Base-by-base conservation (phyloP, 2,888 invertebrate genomes). In the Caenorhabditis uteleia region DNA sequence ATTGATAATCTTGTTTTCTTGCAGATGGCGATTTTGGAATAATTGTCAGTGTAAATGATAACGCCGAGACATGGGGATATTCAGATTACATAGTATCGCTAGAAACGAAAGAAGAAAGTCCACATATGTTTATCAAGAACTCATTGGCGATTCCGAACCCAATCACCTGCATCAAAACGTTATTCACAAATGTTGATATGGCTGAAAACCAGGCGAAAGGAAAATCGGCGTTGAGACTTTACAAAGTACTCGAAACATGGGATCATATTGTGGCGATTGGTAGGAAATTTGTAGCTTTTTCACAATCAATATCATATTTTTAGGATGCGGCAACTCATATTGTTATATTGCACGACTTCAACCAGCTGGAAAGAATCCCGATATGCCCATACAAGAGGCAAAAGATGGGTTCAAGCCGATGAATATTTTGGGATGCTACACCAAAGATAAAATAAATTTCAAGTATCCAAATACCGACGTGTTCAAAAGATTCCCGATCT, bases 1-100 rank as follows among this genome's bases (percentile, higher is more conserved):
- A 10, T 27, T 26, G 10, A 23, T 49, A 33, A 25, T 16, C 6
- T 33, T 31, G 21, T 31, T 33, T 23, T 10, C 34, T 53, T 54
- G 3, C 40, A 60, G 61, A 62, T 33, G 53, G 53, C 2, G 23
- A 40, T 14, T 23, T 57, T 10, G 62, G 62, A 33, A 34, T 62
- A 16, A 40, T 62, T 8, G 51, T 62, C 7, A 56, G 25, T 3
- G 34, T 50, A 3, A 4, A 55, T 7, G 61, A 61, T 25, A 23
- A 40, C 20, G 33, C 18, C 5, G 16, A 21, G 38, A 33, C 31
- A 18, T 61, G 50, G 46, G 55, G 47, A 8, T 14, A 34, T n/a
- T 34, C 49, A 10, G 12, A 54, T 34, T 61, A 42, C n/a, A 29
- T 61, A 0, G 42, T 61, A 27, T 43, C 2, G 33, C 45, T 25